phyloP scores from a whole-genome alignment of 2,113 vertebrate species.

The Elaphurus davidianus region DNA sequence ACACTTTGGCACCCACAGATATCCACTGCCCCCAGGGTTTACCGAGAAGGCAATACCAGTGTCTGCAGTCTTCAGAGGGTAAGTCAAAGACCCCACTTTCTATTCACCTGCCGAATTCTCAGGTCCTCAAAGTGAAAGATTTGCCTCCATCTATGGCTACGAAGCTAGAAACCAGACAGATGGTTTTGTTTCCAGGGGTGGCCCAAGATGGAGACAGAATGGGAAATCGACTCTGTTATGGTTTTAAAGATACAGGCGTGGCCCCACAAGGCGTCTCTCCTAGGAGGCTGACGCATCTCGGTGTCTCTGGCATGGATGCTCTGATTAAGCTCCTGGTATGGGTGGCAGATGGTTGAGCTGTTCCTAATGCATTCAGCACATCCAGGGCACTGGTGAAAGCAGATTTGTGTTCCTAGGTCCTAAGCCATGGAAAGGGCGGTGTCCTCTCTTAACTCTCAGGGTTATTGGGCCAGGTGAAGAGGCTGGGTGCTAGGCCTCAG shows the following conservation, averaged over 20 bases:
- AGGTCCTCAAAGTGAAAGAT: neutral
- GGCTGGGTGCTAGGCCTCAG: neutral
- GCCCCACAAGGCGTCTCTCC: neutral
- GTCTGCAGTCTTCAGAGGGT: neutral
- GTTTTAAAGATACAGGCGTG: neutral
- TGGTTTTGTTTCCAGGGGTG: neutral
- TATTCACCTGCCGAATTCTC: neutral
- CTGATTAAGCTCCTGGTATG: neutral
- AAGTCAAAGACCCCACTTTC: neutral
- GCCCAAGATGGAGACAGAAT: neutral
- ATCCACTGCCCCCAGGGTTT: neutral
- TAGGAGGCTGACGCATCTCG: neutral
- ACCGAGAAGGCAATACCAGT: neutral
- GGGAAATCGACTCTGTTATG: neutral
- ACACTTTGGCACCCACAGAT: neutral
- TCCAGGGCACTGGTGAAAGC: neutral
- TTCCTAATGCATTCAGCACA: neutral
- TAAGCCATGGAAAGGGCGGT: neutral
- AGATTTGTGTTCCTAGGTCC: neutral
- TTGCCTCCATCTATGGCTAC: neutral
- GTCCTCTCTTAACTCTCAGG: neutral
- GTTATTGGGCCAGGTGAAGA: neutral
- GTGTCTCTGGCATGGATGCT: neutral
- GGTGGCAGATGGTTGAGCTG: conserved; percentile 29
- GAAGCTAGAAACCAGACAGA: neutral